Evolutionary conservation across 2,113 vertebrate genomes (phyloP).

Genomic region (Plestiodon gilberti): DNA sequence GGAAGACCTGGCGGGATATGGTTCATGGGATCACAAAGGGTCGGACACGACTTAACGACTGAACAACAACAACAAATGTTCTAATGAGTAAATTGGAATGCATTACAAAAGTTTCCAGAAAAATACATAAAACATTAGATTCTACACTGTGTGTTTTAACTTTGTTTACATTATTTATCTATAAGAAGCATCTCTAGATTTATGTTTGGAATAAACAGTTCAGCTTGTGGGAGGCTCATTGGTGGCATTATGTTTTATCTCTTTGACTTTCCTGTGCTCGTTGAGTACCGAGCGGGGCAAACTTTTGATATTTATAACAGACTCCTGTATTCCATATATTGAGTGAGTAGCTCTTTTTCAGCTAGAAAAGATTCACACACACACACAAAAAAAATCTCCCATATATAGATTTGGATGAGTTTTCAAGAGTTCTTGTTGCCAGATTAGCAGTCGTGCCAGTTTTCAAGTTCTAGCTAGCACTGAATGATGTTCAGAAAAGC

Average conservation of each 20-base stretch:
- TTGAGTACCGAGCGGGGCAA: background rate
- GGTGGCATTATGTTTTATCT: background rate
- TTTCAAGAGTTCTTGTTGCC: too few species aligned
- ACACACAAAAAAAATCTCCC: constrained; percentile 4
- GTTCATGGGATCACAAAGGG: too few species aligned
- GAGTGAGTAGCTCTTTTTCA: background rate
- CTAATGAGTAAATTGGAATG: background rate
- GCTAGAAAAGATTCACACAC: background rate
- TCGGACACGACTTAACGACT: too few species aligned
- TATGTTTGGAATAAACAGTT: background rate
- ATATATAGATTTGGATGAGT: background rate
- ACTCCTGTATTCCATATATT: background rate
- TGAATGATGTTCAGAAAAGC: background rate
- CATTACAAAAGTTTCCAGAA: background rate
- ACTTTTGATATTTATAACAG: background rate
- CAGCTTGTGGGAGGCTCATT: background rate
- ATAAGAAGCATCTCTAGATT: background rate
- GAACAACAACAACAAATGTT: background rate
- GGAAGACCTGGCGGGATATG: too few species aligned
- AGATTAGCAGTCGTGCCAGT: background rate
- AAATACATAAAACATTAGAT: background rate
- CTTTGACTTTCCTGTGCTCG: background rate
- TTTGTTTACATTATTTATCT: background rate
- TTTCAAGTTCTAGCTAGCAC: constrained; percentile 38
- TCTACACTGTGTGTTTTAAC: background rate